Evolutionary conservation across 2,113 vertebrate genomes (phyloP).

Genomic region (Rhizomys pruinosus): DNA sequence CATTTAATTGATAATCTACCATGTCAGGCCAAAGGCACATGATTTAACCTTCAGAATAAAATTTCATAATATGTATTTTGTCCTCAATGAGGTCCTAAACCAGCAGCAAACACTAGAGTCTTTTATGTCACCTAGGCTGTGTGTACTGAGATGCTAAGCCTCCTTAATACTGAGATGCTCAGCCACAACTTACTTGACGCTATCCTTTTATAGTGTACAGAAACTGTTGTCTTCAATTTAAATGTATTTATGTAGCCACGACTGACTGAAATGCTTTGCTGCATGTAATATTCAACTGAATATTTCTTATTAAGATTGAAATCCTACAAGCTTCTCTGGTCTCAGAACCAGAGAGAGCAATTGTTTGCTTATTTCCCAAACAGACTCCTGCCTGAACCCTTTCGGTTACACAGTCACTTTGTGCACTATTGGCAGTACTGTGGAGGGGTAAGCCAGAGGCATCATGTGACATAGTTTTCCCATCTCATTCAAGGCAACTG

Average conservation of each 20-base stretch:
- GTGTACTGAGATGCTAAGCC: too few relatives aligned
- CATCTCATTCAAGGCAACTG: too few relatives aligned
- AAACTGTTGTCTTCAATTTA: background rate
- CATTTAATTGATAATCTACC: background rate
- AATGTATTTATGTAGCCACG: background rate
- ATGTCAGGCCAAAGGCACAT: background rate
- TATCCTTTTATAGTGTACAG: background rate
- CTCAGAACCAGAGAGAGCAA: background rate
- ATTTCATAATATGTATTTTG: background rate
- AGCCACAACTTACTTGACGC: background rate
- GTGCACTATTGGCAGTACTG: too few relatives aligned
- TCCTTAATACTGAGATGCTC: background rate
- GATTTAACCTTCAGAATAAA: slow-evolving; percentile 38
- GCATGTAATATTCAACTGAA: background rate
- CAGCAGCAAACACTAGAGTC: background rate
- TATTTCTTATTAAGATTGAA: background rate
- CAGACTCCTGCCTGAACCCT: background rate
- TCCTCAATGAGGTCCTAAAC: background rate
- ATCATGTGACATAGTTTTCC: background rate
- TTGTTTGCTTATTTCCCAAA: background rate
- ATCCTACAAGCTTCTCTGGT: background rate
- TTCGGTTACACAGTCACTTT: background rate
- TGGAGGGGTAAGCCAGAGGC: fast-evolving
- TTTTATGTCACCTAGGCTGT: background rate
- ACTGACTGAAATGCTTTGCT: background rate